Percentiles rank a stretch among this genome's conserved stretches.
These are phyloP conservation scores for Regulus satrapa DNA, from an alignment of 2,113 vertebrate genomes.

Conservation along the genomic window DNA sequence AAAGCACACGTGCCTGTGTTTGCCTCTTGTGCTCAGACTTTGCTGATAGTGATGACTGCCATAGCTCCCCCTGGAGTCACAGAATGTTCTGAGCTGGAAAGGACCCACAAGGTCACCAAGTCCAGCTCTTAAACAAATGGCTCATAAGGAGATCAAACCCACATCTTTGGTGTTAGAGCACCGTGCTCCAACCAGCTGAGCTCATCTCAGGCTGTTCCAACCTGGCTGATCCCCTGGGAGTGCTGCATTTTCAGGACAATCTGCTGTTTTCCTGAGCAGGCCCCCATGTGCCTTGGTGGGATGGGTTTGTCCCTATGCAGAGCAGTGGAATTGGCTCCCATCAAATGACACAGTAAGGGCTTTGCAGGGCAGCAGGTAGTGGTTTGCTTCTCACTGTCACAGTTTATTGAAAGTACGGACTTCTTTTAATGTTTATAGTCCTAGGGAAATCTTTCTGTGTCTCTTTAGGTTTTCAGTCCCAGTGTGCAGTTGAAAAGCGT, in stretches of 20 bases:
- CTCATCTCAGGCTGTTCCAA: background rate
- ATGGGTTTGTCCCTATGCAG: background rate
- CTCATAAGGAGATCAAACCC: rapidly evolving
- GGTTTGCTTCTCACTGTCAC: background rate
- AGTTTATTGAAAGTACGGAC: background rate
- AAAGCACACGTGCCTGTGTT: background rate
- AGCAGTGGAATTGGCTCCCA: background rate
- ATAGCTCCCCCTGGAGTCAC: background rate
- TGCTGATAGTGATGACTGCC: background rate
- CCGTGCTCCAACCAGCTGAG: background rate
- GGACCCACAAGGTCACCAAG: background rate
- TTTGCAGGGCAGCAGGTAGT: background rate
- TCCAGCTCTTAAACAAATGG: background rate
- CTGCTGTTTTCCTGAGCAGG: background rate
- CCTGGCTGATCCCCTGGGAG: background rate
- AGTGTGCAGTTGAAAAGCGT: background rate
- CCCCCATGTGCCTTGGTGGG: background rate
- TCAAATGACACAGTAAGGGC: background rate
- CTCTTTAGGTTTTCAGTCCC: background rate
- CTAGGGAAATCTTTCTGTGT: background rate
- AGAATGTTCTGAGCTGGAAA: background rate
- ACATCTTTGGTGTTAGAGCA: background rate
- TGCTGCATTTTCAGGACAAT: rapidly evolving
- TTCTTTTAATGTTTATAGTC: background rate
- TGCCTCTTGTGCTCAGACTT: background rate